Evolutionary conservation across 1,140 invertebrate species (phyloP).

Genomic region (Chlorops oryzae): DNA sequence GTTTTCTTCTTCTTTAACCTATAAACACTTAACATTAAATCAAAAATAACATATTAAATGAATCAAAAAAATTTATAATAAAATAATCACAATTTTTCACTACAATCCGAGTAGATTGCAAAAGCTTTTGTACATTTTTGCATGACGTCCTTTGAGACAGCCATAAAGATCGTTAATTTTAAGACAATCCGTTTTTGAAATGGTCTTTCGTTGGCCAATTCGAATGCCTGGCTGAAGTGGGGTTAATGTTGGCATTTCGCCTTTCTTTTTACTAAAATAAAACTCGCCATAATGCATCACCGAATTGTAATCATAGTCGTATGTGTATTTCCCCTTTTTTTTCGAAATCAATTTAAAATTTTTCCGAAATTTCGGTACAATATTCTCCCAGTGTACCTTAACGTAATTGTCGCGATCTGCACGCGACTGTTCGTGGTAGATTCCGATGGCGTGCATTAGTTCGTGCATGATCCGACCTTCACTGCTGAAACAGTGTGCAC

Average conservation of each 20-base stretch:
- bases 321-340: constrained; percentile 61
- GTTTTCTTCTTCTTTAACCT: no score
- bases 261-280: constrained; percentile 49
- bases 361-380: constrained; percentile 56
- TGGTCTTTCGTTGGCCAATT: constrained; percentile 60
- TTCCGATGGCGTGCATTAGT: constrained; percentile 77
- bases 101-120: constrained; percentile 57
- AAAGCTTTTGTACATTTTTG: constrained; percentile 57
- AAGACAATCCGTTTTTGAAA: constrained; percentile 63
- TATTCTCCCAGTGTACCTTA: constrained; percentile 66
- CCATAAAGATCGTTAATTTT: constrained; percentile 67
- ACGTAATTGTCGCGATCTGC: constrained; percentile 73
- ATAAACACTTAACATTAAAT: no score
- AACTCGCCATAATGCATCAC: constrained; percentile 68
- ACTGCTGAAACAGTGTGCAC: constrained; percentile 57
- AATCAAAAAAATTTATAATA: constrained; percentile 4
- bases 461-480: constrained; percentile 76
- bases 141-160: constrained; percentile 50
- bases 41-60: constrained; percentile 2
- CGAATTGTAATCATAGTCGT: constrained; percentile 65
- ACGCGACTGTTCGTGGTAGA: constrained; percentile 81
- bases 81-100: constrained; percentile 16
- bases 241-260: constrained; percentile 52
- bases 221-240: constrained; percentile 48
- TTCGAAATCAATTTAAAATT: constrained; percentile 63